Percentiles rank a stretch among this genome's conserved stretches.
phyloP scores from a whole-genome alignment of 2,113 vertebrate genomes.

The Furnarius figulus region DNA sequence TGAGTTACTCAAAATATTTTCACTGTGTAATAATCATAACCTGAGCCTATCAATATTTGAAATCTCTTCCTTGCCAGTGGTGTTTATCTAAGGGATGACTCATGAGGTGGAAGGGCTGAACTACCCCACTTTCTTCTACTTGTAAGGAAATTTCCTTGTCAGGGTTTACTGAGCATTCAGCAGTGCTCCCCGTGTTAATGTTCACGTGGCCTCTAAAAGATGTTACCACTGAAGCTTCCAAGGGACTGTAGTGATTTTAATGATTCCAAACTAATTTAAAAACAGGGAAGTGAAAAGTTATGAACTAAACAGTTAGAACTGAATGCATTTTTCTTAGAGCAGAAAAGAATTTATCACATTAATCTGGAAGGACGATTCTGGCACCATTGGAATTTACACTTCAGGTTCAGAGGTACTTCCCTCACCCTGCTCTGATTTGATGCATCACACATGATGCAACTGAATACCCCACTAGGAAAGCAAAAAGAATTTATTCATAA shows the following conservation, averaged over 20 bases:
- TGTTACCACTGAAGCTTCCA: neutral
- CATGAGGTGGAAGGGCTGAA: neutral
- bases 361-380: neutral
- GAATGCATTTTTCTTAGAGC: neutral
- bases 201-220: neutral
- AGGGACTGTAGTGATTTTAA: neutral
- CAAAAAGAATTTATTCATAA: no score
- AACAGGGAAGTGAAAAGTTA: neutral
- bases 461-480: no score
- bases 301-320: neutral
- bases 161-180: neutral
- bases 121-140: neutral
- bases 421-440: neutral
- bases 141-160: neutral
- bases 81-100: neutral
- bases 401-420: neutral
- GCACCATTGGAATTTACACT: no score
- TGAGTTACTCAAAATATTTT: neutral
- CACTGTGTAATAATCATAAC: neutral
- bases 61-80: neutral
- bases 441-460: rapidly evolving
- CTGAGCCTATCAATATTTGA: neutral
- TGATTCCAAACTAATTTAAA: neutral
- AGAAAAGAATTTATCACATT: neutral
- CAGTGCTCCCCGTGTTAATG: neutral